Conservation (phyloP, 1,140 invertebrate species). For the Drosophila sulfurigaster region DNA sequence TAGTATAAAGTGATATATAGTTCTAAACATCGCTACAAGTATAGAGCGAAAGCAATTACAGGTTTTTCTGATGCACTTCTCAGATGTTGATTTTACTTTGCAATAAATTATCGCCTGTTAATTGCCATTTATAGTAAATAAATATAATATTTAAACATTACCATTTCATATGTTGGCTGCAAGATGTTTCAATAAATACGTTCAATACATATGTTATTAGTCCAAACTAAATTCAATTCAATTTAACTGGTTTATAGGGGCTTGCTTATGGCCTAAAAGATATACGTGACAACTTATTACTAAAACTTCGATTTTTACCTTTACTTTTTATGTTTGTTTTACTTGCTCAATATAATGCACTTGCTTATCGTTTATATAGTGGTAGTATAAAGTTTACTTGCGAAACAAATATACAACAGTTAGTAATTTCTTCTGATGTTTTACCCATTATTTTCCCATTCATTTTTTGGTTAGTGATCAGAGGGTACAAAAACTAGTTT, state of each 20-base stretch:
- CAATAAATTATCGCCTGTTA: conserved; percentile 39
- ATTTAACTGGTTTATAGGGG: conserved; percentile 60
- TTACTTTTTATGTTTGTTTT: conserved; percentile 24
- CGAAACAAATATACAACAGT: conserved; percentile 73
- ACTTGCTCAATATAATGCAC: conserved; percentile 74
- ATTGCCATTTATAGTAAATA: conserved; percentile 49
- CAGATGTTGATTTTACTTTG: neutral
- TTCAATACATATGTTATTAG: conserved; percentile 34
- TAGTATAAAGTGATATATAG: conserved; percentile 59
- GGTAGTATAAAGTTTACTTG: conserved; percentile 44
- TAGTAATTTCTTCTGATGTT: conserved; percentile 26
- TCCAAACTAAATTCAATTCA: conserved; percentile 66
- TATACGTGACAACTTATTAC: conserved; percentile 75
- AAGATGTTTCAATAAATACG: conserved; percentile 44
- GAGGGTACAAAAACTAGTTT: conserved; percentile 26
- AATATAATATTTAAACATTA: conserved; percentile 59
- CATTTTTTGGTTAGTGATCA: conserved; percentile 14
- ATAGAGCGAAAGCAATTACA: conserved; percentile 74
- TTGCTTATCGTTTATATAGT: conserved; percentile 66
- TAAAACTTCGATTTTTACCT: conserved; percentile 53
- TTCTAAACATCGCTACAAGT: conserved; percentile 75
- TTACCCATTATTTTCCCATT: conserved; percentile 1
- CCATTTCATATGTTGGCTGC: conserved; percentile 54
- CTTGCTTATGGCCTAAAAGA: conserved; percentile 74
- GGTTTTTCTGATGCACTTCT: conserved; percentile 4